phyloP scores from a whole-genome alignment of 2,888 invertebrate genomes.

The Dermolepida albohirtum region DNA sequence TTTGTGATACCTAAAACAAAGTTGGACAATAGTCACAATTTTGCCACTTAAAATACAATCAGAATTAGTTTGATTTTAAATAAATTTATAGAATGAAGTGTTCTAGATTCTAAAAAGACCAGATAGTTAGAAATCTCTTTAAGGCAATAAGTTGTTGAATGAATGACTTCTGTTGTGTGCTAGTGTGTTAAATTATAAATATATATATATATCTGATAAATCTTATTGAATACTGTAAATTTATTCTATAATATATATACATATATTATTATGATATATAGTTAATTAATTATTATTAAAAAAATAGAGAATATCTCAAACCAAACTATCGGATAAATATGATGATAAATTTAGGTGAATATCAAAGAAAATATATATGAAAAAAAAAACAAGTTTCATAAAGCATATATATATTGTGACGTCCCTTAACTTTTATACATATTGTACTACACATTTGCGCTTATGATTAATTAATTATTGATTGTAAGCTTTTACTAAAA shows the following conservation, averaged over 20 bases:
- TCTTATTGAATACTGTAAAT: slow-evolving; percentile 66
- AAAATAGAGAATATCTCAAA: slow-evolving; percentile 58
- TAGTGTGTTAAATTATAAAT: slow-evolving; percentile 63
- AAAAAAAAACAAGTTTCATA: slow-evolving; percentile 56
- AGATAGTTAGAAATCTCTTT: slow-evolving; percentile 47
- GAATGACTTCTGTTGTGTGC: slow-evolving; percentile 63
- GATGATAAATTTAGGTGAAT: slow-evolving; percentile 56
- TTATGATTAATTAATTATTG: slow-evolving; percentile 44
- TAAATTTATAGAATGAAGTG: neutral
- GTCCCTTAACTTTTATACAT: slow-evolving; percentile 65
- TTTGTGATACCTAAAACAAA: too few relatives aligned
- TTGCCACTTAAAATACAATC: too few relatives aligned
- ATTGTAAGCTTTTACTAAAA: slow-evolving; percentile 45
- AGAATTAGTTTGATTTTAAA: neutral
- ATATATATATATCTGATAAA: slow-evolving; percentile 55
- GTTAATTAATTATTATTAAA: slow-evolving; percentile 59
- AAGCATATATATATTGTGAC: slow-evolving; percentile 53
- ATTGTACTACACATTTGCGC: slow-evolving; percentile 50
- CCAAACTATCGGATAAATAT: slow-evolving; percentile 56
- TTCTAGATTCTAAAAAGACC: slow-evolving; percentile 32
- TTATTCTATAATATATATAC: slow-evolving; percentile 65
- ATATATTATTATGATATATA: slow-evolving; percentile 61
- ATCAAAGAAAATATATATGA: slow-evolving; percentile 49
- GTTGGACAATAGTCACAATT: too few relatives aligned
- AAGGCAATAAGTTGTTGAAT: slow-evolving; percentile 51